Conservation (phyloP, 2,797 vertebrate species). For the Spheniscus humboldti region DNA sequence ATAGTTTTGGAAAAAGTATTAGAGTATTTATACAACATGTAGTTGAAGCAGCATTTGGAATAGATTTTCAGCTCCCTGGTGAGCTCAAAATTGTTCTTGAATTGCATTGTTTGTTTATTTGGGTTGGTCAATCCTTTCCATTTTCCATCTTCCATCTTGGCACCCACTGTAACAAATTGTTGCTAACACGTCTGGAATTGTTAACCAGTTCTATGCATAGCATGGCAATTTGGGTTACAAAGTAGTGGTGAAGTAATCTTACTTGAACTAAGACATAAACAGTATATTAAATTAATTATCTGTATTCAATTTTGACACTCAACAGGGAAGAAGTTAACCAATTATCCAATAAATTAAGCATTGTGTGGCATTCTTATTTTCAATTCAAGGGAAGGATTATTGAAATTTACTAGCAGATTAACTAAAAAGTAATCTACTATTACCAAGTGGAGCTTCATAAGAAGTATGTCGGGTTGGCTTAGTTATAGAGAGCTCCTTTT, state of each 20-base stretch:
- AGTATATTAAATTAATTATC: not conserved
- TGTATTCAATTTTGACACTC: not conserved
- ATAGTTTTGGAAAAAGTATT: not conserved
- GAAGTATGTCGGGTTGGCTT: not conserved
- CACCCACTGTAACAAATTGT: not conserved
- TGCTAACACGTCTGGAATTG: not conserved
- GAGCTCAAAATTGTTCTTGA: not conserved
- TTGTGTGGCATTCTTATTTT: not conserved
- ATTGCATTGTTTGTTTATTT: slow-evolving; percentile 20
- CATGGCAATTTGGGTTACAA: not conserved
- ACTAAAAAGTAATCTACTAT: not conserved
- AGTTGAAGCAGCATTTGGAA: slow-evolving; percentile 20
- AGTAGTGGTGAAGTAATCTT: not conserved
- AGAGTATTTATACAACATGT: not conserved
- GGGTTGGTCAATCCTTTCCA: not conserved
- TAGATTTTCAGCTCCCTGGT: not conserved
- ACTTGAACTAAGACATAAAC: not conserved
- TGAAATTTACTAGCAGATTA: not conserved
- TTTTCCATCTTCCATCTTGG: slow-evolving; percentile 28
- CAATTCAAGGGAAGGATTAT: not conserved
- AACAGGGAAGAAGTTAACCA: not conserved
- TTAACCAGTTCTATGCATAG: not conserved
- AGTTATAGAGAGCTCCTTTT: not conserved
- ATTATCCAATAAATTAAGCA: not conserved
- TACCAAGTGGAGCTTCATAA: not conserved